Percentiles rank a stretch among this genome's conserved stretches.
These are phyloP conservation scores for Agrochola lychnidis DNA, from an alignment of 2,888 invertebrate genomes.

Conservation along the genomic window DNA sequence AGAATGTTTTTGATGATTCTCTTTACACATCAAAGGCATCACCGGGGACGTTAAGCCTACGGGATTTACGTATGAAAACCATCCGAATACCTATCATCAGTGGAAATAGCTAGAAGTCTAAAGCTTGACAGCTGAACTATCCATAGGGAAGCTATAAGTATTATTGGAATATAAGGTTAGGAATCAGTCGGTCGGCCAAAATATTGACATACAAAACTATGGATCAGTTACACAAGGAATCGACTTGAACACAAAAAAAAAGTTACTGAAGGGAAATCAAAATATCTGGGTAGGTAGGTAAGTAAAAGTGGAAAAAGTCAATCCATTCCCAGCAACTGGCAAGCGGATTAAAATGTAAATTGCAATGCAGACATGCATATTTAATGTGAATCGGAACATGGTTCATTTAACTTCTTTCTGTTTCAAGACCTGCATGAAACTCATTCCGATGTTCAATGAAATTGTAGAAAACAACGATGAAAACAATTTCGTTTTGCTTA, in stretches of 20 bases:
- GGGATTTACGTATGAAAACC: not conserved
- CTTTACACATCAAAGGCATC: not conserved
- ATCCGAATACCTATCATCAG: not conserved
- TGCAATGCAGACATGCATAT: slow-evolving; percentile 56
- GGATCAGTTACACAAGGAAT: too few species aligned
- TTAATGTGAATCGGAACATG: slow-evolving; percentile 51
- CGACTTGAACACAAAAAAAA: not conserved
- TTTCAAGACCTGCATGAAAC: slow-evolving; percentile 40
- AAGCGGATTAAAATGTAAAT: slow-evolving; percentile 54
- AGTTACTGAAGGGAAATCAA: not conserved
- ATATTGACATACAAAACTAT: not conserved
- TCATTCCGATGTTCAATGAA: slow-evolving; percentile 38
- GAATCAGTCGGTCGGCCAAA: not conserved
- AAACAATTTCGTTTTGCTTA: not conserved
- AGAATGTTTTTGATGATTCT: not conserved
- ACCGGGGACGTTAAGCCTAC: not conserved
- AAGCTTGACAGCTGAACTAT: not conserved
- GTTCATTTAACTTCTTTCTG: slow-evolving; percentile 57
- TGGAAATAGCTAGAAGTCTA: not conserved
- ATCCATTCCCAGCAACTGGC: slow-evolving; percentile 14
- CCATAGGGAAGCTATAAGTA: not conserved
- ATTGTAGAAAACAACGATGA: slow-evolving; percentile 22
- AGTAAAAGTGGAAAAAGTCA: slow-evolving; percentile 14
- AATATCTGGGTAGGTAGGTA: not conserved
- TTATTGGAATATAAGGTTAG: not conserved